Evolutionary conservation across 2,888 invertebrate species (phyloP).

Genomic region (Zygaena filipendulae): DNA sequence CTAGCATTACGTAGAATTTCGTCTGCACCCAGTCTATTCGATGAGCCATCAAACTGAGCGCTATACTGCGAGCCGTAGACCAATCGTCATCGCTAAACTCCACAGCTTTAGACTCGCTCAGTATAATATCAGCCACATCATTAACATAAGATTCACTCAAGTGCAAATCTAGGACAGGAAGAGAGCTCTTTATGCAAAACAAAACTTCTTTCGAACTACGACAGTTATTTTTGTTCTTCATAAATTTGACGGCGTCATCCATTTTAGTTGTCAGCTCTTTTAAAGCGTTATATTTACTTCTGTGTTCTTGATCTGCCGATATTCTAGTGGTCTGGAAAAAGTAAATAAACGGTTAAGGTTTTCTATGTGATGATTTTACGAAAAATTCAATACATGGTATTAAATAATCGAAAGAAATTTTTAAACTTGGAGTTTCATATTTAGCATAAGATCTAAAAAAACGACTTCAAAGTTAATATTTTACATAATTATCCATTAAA

Average conservation of each 20-base stretch:
- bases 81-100: conserved; percentile 40
- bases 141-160: conserved; percentile 62
- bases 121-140: conserved; percentile 43
- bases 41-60: conserved; percentile 68
- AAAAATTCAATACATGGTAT: too few relatives aligned
- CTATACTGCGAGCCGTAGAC: conserved; percentile 43
- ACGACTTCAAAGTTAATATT: too few relatives aligned
- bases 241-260: conserved; percentile 42
- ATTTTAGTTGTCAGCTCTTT: conserved; percentile 40
- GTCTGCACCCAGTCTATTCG: conserved; percentile 59
- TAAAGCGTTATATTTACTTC: conserved; percentile 45
- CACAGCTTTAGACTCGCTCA: conserved; percentile 36
- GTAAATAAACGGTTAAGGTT: too few relatives aligned
- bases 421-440: too few relatives aligned
- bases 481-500: too few relatives aligned
- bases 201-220: conserved; percentile 41
- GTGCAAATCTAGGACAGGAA: conserved; percentile 70
- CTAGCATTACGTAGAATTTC: conserved; percentile 64
- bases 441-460: too few relatives aligned
- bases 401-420: too few relatives aligned
- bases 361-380: too few relatives aligned
- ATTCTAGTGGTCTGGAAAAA: conserved; percentile 39
- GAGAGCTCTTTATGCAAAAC: conserved; percentile 55
- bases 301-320: conserved; percentile 44
- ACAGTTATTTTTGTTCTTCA: conserved; percentile 34